These are phyloP conservation scores for Vannuccia rotundouncinata DNA, from an alignment of 2,888 invertebrate genomes.

Conservation along the genomic window DNA sequence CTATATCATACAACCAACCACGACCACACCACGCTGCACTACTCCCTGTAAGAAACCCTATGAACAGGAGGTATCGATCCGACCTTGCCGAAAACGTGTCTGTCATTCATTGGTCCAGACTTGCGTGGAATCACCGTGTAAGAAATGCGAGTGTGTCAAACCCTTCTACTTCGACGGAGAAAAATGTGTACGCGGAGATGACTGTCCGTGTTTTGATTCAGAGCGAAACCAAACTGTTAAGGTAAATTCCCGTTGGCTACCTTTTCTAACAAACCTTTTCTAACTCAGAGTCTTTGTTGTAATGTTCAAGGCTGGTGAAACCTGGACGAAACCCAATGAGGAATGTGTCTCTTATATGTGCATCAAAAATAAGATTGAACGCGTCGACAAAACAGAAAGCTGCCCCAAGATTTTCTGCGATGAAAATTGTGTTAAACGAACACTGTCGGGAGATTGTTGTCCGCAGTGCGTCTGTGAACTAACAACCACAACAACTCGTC, in stretches of 20 bases:
- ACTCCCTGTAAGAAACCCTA: slow-evolving; percentile 7
- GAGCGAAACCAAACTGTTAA: neutral
- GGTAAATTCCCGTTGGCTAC: neutral
- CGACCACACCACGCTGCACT: neutral
- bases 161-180: slow-evolving; percentile 25
- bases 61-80: neutral
- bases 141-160: slow-evolving; percentile 27
- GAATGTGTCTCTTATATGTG: neutral
- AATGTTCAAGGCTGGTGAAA: neutral
- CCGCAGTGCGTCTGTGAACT: slow-evolving; percentile 8
- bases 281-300: too few species aligned
- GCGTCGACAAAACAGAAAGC: neutral
- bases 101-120: neutral
- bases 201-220: slow-evolving; percentile 28
- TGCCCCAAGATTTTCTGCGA: slow-evolving; percentile 31
- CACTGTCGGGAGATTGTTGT: slow-evolving; percentile 21
- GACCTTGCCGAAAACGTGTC: neutral
- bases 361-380: neutral
- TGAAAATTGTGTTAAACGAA: neutral
- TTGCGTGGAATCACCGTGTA: neutral
- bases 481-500: neutral
- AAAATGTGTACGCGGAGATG: neutral
- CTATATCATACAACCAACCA: neutral
- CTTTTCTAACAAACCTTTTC: too few species aligned
- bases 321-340: neutral